phyloP scores from a whole-genome alignment of 2,113 vertebrate species.

The Pelecanoides urinatrix region DNA sequence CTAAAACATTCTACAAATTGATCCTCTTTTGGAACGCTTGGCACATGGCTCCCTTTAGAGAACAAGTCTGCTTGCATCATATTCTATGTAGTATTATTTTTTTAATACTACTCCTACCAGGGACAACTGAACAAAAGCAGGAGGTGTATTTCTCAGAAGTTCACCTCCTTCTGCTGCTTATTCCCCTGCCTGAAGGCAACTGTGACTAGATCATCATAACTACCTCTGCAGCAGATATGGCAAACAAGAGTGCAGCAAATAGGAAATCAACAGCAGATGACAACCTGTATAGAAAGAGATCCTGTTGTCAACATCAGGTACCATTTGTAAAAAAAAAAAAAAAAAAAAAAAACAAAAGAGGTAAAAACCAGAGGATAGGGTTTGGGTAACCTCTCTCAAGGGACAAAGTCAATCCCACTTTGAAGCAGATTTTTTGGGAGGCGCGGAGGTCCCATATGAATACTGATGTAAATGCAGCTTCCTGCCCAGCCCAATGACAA shows the following conservation, averaged over 20 bases:
- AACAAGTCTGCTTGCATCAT: background rate
- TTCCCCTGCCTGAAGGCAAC: background rate
- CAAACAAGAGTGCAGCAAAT: background rate
- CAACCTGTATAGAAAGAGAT: background rate
- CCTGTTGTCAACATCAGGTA: background rate
- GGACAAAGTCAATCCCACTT: background rate
- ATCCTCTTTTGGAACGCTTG: background rate
- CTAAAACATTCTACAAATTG: background rate
- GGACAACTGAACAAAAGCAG: conserved; percentile 1
- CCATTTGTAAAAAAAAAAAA: background rate
- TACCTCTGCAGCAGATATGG: background rate
- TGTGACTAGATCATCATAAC: background rate
- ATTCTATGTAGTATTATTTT: background rate
- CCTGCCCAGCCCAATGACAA: background rate
- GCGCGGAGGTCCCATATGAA: background rate
- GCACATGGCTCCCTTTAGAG: background rate
- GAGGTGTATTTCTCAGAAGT: conserved; percentile 1
- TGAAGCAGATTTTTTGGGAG: background rate
- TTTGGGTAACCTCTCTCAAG: background rate
- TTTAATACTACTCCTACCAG: background rate
- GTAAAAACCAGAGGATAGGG: background rate
- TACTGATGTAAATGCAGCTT: background rate
- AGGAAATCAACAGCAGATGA: background rate
- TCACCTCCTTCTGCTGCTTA: background rate
- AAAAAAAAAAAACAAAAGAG: background rate